Evolutionary conservation across 2,113 vertebrate species (phyloP), one percentile per base, ranked within the genome.

Genomic region (Canis aureus): DNA sequence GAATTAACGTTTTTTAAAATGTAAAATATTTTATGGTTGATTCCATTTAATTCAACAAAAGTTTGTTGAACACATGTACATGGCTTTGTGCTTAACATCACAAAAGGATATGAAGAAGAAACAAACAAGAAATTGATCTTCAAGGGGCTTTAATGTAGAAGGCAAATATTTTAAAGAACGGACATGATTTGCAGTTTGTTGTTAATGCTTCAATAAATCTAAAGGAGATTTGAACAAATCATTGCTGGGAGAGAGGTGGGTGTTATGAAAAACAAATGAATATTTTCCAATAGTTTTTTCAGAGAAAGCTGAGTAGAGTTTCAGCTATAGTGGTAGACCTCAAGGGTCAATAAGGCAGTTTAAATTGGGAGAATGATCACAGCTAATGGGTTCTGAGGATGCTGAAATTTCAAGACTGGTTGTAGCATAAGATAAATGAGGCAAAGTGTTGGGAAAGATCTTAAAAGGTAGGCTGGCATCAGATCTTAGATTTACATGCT

Each of bases 31-130:
- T 91, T 95, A 29, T 25, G 20, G 29, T 73, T 92, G 79, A 96
- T 92, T 96, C 32, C 8, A 82, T 82, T 89, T 89, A 89, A 95
- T 96, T 97, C 92, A 94, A 60, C 22, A 90, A 93, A 66, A 84
- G 35, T 87, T 76, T 95, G 15, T 49, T 87, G 49, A 64, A 64
- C 29, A 89, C 20, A 94, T 20, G 13, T n/a, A 0, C 22, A 89
- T 2, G 22, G 8, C 19, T 96, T 91, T 96, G 27, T 69, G 20
- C 4, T 53, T 67, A 57, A 29, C 17, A 96, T 93, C 55, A 69
- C 35, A 78, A 87, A 92, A 8, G 60, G 64, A 76, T 62, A 87
- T 43, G 12, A 96, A 94, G 22, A 93, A 67, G 13, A 83, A 93
- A 85, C 27, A 89, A 79, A 92, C 1, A 80, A 38, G 32, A 95